Percentiles rank a stretch among this genome's conserved stretches.
Evolutionary conservation across 1,140 invertebrate genomes (phyloP).

Genomic region (Hylaeus anthracinus): DNA sequence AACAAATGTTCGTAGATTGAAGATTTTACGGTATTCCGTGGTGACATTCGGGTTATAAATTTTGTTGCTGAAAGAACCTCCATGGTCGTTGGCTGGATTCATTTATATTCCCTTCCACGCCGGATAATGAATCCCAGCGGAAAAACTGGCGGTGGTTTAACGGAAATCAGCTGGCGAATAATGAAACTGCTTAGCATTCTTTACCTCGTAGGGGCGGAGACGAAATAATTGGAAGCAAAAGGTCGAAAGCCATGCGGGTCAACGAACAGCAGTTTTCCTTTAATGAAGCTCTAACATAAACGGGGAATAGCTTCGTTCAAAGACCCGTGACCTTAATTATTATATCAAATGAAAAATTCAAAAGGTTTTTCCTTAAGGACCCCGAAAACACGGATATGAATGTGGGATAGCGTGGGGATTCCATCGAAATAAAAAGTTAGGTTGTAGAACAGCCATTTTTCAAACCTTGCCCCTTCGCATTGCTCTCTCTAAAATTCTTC

Average conservation of each 20-base stretch:
- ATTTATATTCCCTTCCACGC: constrained; percentile 77
- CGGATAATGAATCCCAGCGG: constrained; percentile 77
- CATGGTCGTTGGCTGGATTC: constrained; percentile 66
- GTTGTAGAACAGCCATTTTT: not conserved
- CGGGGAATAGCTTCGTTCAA: constrained; percentile 19
- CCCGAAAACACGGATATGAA: not conserved
- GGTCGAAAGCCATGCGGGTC: constrained; percentile 71
- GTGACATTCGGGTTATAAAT: constrained; percentile 3
- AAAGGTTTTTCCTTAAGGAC: not conserved
- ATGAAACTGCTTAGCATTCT: constrained; percentile 80
- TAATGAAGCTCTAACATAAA: constrained; percentile 53
- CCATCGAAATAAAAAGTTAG: not conserved
- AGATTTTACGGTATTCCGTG: not conserved
- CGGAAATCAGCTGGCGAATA: constrained; percentile 79
- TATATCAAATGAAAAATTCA: constrained; percentile 20
- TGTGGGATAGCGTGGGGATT: too few species aligned
- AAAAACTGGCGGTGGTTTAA: constrained; percentile 78
- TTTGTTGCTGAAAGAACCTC: constrained; percentile 60
- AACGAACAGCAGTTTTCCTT: constrained; percentile 55
- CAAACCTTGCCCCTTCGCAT: too few species aligned
- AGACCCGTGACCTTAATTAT: constrained; percentile 29
- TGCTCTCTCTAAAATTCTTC: too few species aligned
- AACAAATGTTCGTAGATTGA: too few species aligned
- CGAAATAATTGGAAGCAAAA: constrained; percentile 76
- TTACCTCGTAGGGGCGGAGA: constrained; percentile 67